Evolutionary conservation across 2,888 invertebrate genomes (phyloP).

Genomic region (Habroteleia sp.): DNA sequence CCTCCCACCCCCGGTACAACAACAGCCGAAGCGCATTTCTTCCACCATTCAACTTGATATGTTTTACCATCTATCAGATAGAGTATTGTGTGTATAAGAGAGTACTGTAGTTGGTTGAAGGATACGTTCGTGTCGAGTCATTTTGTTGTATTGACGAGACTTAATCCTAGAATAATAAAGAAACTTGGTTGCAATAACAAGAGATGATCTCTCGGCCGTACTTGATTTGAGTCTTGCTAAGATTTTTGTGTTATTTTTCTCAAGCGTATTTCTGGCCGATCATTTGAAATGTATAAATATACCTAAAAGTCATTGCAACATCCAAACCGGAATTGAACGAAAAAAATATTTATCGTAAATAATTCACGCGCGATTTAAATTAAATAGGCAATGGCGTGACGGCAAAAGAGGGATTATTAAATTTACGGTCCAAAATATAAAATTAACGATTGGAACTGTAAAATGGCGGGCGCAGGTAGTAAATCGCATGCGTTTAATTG

Average conservation of each 20-base stretch:
- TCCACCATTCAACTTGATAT: too few species aligned
- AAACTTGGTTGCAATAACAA: constrained; percentile 13
- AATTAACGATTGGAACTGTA: constrained; percentile 20
- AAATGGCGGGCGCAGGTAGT: constrained; percentile 7
- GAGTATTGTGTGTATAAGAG: not conserved
- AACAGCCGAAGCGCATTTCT: too few species aligned
- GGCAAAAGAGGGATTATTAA: constrained; percentile 10
- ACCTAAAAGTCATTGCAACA: too few species aligned
- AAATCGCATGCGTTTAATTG: constrained; percentile 18
- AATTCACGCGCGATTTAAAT: too few species aligned
- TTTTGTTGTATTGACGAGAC: constrained; percentile 13
- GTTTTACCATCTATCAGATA: too few species aligned
- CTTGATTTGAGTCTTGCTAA: too few species aligned
- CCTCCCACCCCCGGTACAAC: too few species aligned
- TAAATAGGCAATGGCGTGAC: not conserved
- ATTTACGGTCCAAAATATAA: constrained; percentile 22
- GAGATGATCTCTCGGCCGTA: not conserved
- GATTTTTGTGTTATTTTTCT: too few species aligned
- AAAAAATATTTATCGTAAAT: too few species aligned
- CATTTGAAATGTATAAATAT: not conserved
- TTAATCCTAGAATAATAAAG: constrained; percentile 3
- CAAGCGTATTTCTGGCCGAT: too few species aligned
- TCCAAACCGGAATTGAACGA: too few species aligned
- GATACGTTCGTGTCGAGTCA: not conserved
- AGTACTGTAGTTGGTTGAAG: not conserved